Conservation (phyloP, 53 echinoderm and acorn worm genomes). For the Temnopleurus reevesii region DNA sequence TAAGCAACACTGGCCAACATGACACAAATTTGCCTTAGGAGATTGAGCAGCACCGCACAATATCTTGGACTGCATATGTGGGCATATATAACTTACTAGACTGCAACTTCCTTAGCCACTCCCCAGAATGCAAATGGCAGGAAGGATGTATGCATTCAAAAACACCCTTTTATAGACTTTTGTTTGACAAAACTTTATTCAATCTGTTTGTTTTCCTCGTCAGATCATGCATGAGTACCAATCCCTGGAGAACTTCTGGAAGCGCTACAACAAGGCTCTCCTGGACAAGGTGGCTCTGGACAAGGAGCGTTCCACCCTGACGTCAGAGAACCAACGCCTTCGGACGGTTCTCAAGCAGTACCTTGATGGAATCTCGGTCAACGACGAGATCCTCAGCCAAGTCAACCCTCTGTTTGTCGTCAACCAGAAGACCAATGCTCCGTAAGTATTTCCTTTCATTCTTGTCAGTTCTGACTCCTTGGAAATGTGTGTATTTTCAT, state of each 20-base stretch:
- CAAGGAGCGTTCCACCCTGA: conserved; percentile 82
- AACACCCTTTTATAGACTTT: too few species aligned
- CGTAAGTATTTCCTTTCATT: conserved; percentile 64
- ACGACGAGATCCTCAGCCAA: conserved; percentile 97
- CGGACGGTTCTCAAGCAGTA: conserved; percentile 96
- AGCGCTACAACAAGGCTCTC: conserved; percentile 96
- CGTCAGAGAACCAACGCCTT: conserved; percentile 85
- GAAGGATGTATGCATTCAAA: too few species aligned
- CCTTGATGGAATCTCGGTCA: conserved; percentile 98
- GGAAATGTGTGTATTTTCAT: too few species aligned
- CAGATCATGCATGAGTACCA: conserved; percentile 97
- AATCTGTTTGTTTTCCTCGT: not conserved
- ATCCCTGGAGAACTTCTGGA: conserved; percentile 99
- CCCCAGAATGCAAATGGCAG: too few species aligned
- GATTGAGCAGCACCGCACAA: too few species aligned
- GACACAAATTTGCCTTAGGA: too few species aligned
- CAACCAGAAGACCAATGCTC: conserved; percentile 94
- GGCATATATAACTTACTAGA: too few species aligned
- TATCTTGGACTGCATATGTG: too few species aligned
- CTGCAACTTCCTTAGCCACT: too few species aligned
- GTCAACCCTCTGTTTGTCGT: conserved; percentile 98
- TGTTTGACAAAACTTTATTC: too few species aligned
- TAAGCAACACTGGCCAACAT: too few species aligned
- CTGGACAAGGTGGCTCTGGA: conserved; percentile 95
- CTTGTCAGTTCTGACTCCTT: too few species aligned